These are phyloP conservation scores for Lottia gigantea DNA, from an alignment of 2,888 invertebrate species.

Conservation along the genomic window DNA sequence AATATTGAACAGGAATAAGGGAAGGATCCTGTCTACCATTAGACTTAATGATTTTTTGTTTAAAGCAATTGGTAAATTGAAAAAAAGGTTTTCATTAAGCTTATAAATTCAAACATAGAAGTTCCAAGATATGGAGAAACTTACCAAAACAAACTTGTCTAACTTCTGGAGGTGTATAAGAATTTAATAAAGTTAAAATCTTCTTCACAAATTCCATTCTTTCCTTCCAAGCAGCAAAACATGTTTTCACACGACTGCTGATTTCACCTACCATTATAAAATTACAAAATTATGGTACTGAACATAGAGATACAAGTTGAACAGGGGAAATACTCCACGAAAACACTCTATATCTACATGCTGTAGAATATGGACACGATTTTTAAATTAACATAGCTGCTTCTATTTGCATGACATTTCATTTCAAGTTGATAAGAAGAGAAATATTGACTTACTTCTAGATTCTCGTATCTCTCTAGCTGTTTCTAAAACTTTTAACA, in stretches of 20 bases:
- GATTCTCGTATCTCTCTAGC: conserved; percentile 19
- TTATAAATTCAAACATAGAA: no score
- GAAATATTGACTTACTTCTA: background rate
- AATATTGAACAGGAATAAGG: no score
- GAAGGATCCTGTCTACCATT: no score
- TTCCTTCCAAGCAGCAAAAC: conserved; percentile 75
- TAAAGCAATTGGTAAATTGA: no score
- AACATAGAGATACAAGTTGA: background rate
- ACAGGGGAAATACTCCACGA: no score
- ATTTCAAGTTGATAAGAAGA: no score
- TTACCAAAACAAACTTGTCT: conserved; percentile 82
- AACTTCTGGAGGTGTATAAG: conserved; percentile 88
- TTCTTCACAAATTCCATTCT: conserved; percentile 89
- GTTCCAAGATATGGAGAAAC: conserved; percentile 8
- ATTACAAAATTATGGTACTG: background rate
- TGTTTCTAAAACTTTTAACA: conserved; percentile 70
- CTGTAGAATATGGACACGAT: no score
- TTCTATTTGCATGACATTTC: no score
- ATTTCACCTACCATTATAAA: conserved; percentile 30
- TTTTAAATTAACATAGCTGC: no score
- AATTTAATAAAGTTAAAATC: conserved; percentile 86
- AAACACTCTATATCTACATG: no score
- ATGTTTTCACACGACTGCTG: conserved; percentile 39
- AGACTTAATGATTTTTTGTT: no score
- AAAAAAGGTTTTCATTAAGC: no score